A percentile compares a stretch with the other conserved stretches of the same genome.
Conservation (phyloP, 2,888 invertebrate species). For the Cataglyphis altisquamis region DNA sequence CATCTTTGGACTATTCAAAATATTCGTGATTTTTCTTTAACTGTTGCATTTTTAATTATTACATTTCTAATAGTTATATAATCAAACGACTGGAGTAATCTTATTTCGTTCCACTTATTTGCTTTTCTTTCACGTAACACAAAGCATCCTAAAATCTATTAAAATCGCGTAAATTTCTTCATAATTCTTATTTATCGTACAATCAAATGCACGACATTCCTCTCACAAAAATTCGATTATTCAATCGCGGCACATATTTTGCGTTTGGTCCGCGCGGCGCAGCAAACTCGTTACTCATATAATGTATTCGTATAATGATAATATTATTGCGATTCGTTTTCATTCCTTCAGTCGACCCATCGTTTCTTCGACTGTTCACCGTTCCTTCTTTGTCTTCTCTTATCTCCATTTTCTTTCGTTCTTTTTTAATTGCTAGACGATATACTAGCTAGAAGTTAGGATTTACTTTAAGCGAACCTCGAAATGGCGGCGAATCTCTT, state of each 20-base stretch:
- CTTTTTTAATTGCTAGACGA: constrained; percentile 73
- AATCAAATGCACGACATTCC: constrained; percentile 49
- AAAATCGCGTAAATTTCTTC: constrained; percentile 34
- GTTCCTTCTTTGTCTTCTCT: constrained; percentile 25
- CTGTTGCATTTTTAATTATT: constrained; percentile 15
- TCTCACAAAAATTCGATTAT: constrained; percentile 29
- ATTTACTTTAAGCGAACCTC: constrained; percentile 78
- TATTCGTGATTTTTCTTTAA: neutral
- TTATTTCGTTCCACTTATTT: neutral
- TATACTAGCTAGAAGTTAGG: constrained; percentile 67
- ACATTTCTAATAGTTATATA: neutral
- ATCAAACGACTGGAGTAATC: constrained; percentile 20
- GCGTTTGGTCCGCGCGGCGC: constrained; percentile 73
- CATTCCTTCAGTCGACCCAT: constrained; percentile 68
- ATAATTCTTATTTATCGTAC: constrained; percentile 43
- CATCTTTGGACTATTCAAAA: neutral
- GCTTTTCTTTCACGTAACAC: neutral
- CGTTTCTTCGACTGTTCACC: constrained; percentile 70
- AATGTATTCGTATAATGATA: constrained; percentile 59
- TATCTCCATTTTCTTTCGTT: constrained; percentile 49
- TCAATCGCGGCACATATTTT: constrained; percentile 63
- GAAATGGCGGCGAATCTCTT: constrained; percentile 81
- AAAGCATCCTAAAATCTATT: neutral
- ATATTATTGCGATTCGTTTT: constrained; percentile 71
- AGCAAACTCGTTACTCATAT: constrained; percentile 65